phyloP scores from a whole-genome alignment of 2,797 vertebrate genomes.

The Dipus sagitta region DNA sequence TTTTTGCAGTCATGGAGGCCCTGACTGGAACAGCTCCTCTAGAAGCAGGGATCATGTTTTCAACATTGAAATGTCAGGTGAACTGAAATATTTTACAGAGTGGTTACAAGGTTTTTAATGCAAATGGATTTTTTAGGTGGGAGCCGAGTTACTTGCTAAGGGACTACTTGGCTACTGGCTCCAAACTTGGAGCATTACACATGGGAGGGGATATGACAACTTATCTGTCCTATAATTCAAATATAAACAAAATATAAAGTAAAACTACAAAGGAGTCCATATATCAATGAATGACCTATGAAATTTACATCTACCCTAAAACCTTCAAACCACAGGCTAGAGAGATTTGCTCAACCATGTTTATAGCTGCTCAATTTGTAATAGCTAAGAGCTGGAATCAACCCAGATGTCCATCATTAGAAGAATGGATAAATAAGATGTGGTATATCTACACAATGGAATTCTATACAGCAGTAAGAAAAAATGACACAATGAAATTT shows the following conservation, averaged over 20 bases:
- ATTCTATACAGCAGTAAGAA: too few species aligned
- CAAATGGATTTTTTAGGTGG: not conserved
- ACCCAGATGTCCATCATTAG: too few species aligned
- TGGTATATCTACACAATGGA: too few species aligned
- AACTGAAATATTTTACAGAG: too few species aligned
- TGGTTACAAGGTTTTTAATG: too few species aligned
- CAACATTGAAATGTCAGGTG: not conserved
- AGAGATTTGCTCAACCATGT: too few species aligned
- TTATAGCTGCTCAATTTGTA: too few species aligned
- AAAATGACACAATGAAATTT: too few species aligned
- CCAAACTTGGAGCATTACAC: not conserved
- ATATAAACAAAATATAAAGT: not conserved
- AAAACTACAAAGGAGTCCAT: not conserved
- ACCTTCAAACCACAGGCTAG: too few species aligned
- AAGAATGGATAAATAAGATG: too few species aligned
- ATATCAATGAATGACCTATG: not conserved
- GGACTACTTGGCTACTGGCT: not conserved
- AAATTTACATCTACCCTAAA: too few species aligned
- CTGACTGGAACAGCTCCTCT: not conserved
- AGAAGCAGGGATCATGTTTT: not conserved
- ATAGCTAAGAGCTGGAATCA: too few species aligned
- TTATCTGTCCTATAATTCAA: not conserved
- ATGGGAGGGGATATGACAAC: not conserved
- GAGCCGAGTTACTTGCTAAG: not conserved
- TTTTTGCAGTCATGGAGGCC: not conserved